These are phyloP conservation scores for Micromys minutus DNA, from an alignment of 2,113 vertebrate species.

Conservation along the genomic window DNA sequence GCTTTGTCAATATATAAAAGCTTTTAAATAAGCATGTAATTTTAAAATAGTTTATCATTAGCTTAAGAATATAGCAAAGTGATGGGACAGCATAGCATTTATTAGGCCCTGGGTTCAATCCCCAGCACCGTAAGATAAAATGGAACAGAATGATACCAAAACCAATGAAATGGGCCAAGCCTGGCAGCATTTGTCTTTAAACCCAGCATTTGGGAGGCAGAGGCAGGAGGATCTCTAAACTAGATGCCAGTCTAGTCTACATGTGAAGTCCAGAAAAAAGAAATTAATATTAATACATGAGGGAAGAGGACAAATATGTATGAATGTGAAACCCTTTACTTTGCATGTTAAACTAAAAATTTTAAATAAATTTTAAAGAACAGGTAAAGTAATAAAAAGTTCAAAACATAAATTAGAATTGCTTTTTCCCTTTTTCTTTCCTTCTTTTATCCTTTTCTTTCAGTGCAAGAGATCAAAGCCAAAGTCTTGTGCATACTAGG, in stretches of 20 bases:
- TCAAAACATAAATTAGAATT: slow-evolving; percentile 1
- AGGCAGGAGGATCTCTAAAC: background rate
- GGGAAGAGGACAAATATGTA: background rate
- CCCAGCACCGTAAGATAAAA: background rate
- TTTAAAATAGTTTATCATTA: slow-evolving; percentile 35
- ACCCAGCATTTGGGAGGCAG: background rate
- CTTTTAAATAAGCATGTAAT: slow-evolving; percentile 43
- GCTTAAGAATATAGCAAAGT: background rate
- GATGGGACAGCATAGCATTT: background rate
- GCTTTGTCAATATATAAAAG: slow-evolving; percentile 48
- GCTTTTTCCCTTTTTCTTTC: background rate
- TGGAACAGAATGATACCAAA: background rate
- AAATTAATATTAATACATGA: background rate
- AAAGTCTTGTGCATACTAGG: background rate
- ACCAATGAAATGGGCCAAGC: background rate
- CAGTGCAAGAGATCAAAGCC: background rate
- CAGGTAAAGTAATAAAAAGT: background rate
- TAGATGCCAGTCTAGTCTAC: background rate
- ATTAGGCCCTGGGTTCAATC: background rate
- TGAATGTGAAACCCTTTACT: background rate
- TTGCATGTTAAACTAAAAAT: background rate
- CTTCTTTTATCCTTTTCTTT: background rate
- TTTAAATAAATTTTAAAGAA: background rate
- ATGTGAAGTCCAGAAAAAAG: background rate
- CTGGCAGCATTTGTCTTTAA: background rate